These are phyloP conservation scores for Samia ricini DNA, from an alignment of 1,140 invertebrate genomes.

Conservation along the genomic window DNA sequence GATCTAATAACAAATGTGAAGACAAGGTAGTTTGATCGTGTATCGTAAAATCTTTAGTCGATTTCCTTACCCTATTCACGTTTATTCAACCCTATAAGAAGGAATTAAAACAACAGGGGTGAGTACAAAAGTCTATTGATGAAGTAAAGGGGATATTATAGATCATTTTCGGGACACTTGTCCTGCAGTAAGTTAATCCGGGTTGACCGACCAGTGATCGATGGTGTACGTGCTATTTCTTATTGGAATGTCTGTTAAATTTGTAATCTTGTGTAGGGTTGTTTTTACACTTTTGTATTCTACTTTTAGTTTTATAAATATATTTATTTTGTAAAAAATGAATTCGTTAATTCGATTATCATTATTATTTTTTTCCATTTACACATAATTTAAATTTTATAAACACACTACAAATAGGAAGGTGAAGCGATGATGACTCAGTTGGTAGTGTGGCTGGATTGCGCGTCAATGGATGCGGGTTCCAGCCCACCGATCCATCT, in stretches of 20 bases:
- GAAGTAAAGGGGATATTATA: constrained; percentile 71
- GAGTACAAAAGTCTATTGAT: constrained; percentile 63
- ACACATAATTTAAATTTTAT: too few species aligned
- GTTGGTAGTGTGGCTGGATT: too few species aligned
- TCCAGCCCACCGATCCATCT: too few species aligned
- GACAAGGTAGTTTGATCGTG: too few species aligned
- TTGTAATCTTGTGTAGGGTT: constrained; percentile 18
- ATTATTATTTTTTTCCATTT: too few species aligned
- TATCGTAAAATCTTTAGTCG: background rate
- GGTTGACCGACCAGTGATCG: constrained; percentile 38
- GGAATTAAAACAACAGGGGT: constrained; percentile 68
- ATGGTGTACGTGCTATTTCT: constrained; percentile 22
- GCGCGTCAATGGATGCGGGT: too few species aligned
- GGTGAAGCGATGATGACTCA: too few species aligned
- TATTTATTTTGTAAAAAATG: too few species aligned
- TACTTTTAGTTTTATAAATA: too few species aligned
- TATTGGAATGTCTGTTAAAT: constrained; percentile 42
- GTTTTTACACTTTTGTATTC: background rate
- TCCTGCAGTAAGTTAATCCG: constrained; percentile 42
- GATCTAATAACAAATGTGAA: too few species aligned
- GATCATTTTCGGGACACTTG: constrained; percentile 71
- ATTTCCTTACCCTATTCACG: background rate
- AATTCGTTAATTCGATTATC: too few species aligned
- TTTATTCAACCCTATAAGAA: constrained; percentile 65
- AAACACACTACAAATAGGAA: too few species aligned